Percentiles rank a stretch among this genome's conserved stretches.
These are phyloP conservation scores for Lepidocolaptes lacrymiger DNA, from an alignment of 2,797 vertebrate genomes.

Conservation along the genomic window DNA sequence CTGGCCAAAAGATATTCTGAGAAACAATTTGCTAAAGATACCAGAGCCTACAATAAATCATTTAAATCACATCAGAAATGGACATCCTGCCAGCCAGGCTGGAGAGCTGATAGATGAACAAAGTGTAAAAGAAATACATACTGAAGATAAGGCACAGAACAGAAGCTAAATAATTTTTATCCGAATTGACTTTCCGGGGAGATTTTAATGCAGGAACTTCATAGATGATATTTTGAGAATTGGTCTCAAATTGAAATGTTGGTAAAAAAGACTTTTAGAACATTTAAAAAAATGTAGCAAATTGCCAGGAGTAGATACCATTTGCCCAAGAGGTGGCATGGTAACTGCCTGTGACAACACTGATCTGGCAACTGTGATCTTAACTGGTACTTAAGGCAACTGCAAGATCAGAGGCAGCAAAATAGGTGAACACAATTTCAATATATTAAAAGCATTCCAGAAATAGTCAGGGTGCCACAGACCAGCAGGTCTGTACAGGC, in stretches of 20 bases:
- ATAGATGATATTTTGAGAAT: not conserved
- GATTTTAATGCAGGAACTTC: not conserved
- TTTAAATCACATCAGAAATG: slow-evolving; percentile 1
- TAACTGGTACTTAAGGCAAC: not conserved
- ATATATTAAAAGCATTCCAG: slow-evolving; percentile 21
- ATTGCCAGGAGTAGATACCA: not conserved
- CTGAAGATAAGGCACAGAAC: not conserved
- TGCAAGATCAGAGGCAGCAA: not conserved
- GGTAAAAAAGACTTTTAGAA: not conserved
- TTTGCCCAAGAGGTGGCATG: not conserved
- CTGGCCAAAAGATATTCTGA: slow-evolving; percentile 34
- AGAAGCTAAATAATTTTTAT: not conserved
- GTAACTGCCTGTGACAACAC: not conserved
- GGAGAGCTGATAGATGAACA: not conserved
- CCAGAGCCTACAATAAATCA: not conserved
- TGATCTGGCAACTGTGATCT: not conserved
- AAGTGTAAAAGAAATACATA: not conserved
- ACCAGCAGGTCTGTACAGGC: not conserved
- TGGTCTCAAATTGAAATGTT: not conserved
- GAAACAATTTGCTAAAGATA: slow-evolving; percentile 49
- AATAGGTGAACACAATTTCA: not conserved
- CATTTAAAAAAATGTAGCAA: not conserved
- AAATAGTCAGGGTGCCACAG: not conserved
- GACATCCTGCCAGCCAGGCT: slow-evolving; percentile 22
- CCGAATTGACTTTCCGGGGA: not conserved